These are phyloP conservation scores for Torymus aiolomorphi DNA, from an alignment of 2,888 invertebrate genomes.

Conservation along the genomic window DNA sequence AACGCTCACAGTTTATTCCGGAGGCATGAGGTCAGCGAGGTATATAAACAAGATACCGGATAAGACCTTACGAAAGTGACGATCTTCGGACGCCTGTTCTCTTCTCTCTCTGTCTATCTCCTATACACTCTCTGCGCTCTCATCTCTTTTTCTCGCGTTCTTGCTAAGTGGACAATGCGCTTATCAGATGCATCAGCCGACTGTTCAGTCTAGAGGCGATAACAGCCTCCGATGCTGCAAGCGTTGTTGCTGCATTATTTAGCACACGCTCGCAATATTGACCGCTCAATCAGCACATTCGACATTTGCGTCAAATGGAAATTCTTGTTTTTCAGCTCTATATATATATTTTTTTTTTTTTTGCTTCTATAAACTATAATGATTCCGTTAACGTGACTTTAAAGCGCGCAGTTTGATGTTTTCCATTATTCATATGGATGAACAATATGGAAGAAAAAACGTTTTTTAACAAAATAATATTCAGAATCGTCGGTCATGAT, in stretches of 20 bases:
- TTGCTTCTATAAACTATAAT: no score
- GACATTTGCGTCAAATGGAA: no score
- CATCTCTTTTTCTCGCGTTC: neutral
- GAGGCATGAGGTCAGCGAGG: neutral
- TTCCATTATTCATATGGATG: no score
- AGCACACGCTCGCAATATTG: neutral
- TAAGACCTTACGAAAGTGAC: slow-evolving; percentile 23
- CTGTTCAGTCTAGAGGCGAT: slow-evolving; percentile 16
- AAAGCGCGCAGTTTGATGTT: neutral
- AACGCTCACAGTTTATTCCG: neutral
- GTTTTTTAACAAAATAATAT: no score
- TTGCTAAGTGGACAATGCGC: slow-evolving; percentile 19
- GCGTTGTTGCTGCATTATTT: slow-evolving; percentile 4
- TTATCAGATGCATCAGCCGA: neutral
- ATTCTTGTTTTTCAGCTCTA: no score
- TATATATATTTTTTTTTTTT: no score
- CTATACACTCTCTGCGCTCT: neutral
- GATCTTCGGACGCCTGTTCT: neutral
- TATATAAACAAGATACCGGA: neutral
- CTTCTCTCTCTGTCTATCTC: neutral
- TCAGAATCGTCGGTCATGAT: no score
- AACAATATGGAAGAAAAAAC: no score
- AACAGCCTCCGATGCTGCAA: neutral
- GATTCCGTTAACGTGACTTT: neutral
- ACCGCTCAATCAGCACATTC: neutral